Base-by-base conservation (phyloP, 2,888 invertebrate genomes). In the Psylliodes chrysocephalus region DNA sequence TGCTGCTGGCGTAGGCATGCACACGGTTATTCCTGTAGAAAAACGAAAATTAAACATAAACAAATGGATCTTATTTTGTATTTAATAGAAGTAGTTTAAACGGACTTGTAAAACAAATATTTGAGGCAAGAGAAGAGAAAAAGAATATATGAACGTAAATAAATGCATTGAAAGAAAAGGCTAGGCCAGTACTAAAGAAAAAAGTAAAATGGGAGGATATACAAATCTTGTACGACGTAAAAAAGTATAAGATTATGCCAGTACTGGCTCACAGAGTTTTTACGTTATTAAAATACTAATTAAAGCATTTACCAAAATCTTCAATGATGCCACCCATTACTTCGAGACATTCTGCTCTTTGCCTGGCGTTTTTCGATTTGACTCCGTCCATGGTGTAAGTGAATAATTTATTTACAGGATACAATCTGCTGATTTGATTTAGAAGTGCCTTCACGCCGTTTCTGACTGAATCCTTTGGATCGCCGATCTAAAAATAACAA, bases 351-450 rank as follows among this genome's bases (percentile, higher is more conserved):
- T 98, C 98, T 84, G 96, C 93, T 77, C 98, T 88, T 81, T 98
- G 98, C 40, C 98, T 88, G 0, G 98, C 94, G 82, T 98, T 98
- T 82, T 99, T 99, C 0, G 97, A 96, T 78, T 96, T 96, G 10
- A 98, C 83, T 1, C 97, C 98, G 73, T 98, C 98, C 91, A 97
- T 93, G 14, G 98, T 85, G 74, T 92, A 94, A 0, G 90, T 88
- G 78, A 96, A 97, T 68, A 98, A 85, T 81, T 96, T 95, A 66
- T 91, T 91, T 28, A 93, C 91, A 0, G 96, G 91, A 83, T 95
- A 96, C 5, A 98, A 90, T 4, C 90, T 86, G 70, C 91, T 91
- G 54, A 97, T 91, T 82, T 92, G 92, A 73, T 91, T 91, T 73
- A 98, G 89, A 2, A 98, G 85, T 1, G 90, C 87, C 67, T 94